These are phyloP conservation scores for Anhinga anhinga DNA, from an alignment of 2,113 vertebrate species.

Conservation along the genomic window DNA sequence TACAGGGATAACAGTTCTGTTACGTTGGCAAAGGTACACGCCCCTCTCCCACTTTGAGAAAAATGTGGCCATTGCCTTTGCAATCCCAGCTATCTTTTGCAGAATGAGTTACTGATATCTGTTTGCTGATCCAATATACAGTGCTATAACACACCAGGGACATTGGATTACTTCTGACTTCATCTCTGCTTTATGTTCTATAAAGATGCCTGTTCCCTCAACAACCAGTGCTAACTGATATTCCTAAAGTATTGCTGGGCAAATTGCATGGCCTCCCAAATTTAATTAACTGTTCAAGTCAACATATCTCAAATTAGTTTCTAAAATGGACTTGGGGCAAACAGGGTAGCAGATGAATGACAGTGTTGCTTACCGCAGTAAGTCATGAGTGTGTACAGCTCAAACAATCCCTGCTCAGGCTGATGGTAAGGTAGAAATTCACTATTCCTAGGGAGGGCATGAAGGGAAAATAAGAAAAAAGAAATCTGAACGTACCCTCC, in stretches of 20 bases:
- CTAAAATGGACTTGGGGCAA: background rate
- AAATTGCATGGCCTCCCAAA: background rate
- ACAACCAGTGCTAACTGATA: background rate
- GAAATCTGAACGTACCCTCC: background rate
- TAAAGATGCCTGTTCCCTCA: constrained; percentile 20
- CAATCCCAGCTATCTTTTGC: background rate
- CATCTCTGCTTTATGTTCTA: constrained; percentile 40
- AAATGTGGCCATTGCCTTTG: background rate
- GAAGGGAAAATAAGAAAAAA: background rate
- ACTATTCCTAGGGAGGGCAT: background rate
- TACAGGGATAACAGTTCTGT: background rate
- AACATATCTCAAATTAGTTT: constrained; percentile 20
- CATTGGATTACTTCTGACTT: constrained; percentile 2
- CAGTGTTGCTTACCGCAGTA: background rate
- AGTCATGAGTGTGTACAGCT: background rate
- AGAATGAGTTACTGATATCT: background rate
- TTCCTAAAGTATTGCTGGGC: constrained; percentile 32
- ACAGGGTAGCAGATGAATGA: background rate
- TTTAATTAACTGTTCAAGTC: constrained; percentile 52
- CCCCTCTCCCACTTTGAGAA: background rate
- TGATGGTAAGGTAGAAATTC: background rate
- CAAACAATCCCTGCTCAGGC: background rate
- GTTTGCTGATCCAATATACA: background rate
- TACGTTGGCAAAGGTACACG: background rate
- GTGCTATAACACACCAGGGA: background rate